Evolutionary conservation across 2,113 vertebrate species (phyloP), one percentile per base, ranked within the genome.

Genomic region (Sceloporus tristichus): DNA sequence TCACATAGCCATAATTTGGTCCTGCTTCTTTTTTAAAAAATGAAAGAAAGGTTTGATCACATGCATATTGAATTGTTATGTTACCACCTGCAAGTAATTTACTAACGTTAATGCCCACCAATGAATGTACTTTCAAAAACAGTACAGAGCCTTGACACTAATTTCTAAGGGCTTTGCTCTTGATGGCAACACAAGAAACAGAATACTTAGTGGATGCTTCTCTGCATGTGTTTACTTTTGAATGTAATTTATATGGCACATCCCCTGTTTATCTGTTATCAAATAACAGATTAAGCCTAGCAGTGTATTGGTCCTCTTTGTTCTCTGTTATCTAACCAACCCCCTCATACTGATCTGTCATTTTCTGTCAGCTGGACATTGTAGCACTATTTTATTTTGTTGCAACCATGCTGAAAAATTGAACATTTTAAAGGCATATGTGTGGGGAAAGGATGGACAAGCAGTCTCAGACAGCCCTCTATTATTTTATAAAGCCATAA

Each of bases 61-160:
- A 87, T 81, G 75, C 79, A 21, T 86, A 27, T 29, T 85, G 13
- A 71, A n/a, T 68, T 80, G 66, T 25, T 38, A 75, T 62, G 53
- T 65, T 79, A 54, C 19, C 87, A n/a, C 40, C 77, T 76, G 29
- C 1, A 21, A 82, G 59, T 87, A 66, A 82, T 92, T 87, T 42
- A 76, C 8, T 76, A 62, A 62, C 59, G 10, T 48, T 68, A 56
- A 89, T 53, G 14, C n/a, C 38, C 85, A 85, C n/a, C 10, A 87
- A 27, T 19, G 13, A 3, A 9, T 66, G 9, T 23, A 6, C 7
- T n/a, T 23, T 65, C 7, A 14, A 8, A 80, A 8, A 48, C 48
- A 84, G 25, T 14, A 0, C 8, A 77, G 9, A 40, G 66, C 54
- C 6, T 82, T 84, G 19, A 5, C 68, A 27, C 38, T 59, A 0